Conservation (phyloP, 2,888 invertebrate species). For the Eremobia ochroleuca region DNA sequence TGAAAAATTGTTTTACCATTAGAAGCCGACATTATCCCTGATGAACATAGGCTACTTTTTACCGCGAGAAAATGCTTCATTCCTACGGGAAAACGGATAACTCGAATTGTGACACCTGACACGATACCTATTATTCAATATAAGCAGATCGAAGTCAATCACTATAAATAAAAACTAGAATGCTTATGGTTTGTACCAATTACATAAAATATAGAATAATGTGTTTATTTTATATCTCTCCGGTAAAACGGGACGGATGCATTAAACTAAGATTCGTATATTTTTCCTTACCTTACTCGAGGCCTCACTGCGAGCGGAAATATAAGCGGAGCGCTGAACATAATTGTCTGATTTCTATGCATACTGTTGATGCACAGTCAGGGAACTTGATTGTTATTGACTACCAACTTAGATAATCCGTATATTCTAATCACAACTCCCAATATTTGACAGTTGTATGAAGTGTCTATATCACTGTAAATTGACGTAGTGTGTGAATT, state of each 20-base stretch:
- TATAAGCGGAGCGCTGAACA: slow-evolving; percentile 49
- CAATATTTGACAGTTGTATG: too few relatives aligned
- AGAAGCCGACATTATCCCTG: too few relatives aligned
- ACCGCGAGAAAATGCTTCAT: too few relatives aligned
- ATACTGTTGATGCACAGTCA: neutral
- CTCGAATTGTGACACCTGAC: too few relatives aligned
- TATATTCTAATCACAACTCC: too few relatives aligned
- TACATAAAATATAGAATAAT: slow-evolving; percentile 31
- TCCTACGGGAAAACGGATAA: too few relatives aligned
- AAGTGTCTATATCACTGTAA: too few relatives aligned
- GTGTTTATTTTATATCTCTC: slow-evolving; percentile 64
- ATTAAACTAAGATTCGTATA: slow-evolving; percentile 77
- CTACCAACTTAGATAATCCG: too few relatives aligned
- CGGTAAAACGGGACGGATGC: slow-evolving; percentile 69
- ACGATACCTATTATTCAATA: neutral
- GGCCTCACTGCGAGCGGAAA: slow-evolving; percentile 69
- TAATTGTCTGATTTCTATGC: too few relatives aligned
- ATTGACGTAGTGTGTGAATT: too few relatives aligned
- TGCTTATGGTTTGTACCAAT: slow-evolving; percentile 9
- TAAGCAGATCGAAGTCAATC: slow-evolving; percentile 7
- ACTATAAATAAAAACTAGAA: slow-evolving; percentile 6
- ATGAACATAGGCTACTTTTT: too few relatives aligned
- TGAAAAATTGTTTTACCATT: too few relatives aligned
- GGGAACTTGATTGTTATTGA: neutral
- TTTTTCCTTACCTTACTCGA: slow-evolving; percentile 72